These are phyloP conservation scores for Tenebrosternarchus preto DNA, from an alignment of 2,113 vertebrate species.

Conservation along the genomic window DNA sequence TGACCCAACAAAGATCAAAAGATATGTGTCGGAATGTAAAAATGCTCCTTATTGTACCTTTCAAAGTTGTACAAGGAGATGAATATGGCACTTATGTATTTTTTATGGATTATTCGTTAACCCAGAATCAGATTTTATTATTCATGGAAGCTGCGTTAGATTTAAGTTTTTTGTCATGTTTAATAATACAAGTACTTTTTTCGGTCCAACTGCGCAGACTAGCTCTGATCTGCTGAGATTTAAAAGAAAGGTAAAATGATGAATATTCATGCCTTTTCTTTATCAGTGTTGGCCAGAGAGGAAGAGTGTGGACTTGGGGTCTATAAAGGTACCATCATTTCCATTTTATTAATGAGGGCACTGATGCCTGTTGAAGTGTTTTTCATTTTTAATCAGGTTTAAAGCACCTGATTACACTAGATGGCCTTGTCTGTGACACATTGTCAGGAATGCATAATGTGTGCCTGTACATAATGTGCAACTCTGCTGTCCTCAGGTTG, in stretches of 20 bases:
- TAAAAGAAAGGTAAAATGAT: conserved; percentile 42
- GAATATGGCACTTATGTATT: conserved; percentile 66
- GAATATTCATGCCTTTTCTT: conserved; percentile 65
- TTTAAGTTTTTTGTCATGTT: conserved; percentile 65
- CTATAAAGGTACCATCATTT: conserved; percentile 81
- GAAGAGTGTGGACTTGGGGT: conserved; percentile 71
- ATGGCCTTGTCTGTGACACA: neutral
- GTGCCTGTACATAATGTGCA: conserved; percentile 6
- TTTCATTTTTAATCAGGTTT: conserved; percentile 21
- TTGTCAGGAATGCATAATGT: no score
- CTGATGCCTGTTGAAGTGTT: conserved; percentile 26
- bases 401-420: neutral
- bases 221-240: conserved; percentile 56
- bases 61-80: conserved; percentile 50
- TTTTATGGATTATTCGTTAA: conserved; percentile 70
- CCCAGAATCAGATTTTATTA: conserved; percentile 67
- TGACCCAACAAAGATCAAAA: no score
- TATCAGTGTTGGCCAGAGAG: conserved; percentile 78
- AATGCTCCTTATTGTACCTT: conserved; percentile 39
- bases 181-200: conserved; percentile 68
- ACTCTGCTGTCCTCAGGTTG: conserved; percentile 65
- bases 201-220: conserved; percentile 50
- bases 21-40: neutral
- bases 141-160: conserved; percentile 64
- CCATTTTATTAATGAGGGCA: conserved; percentile 28